Conservation (phyloP, 1,140 invertebrate species). For the Drosophila kikkawai region DNA sequence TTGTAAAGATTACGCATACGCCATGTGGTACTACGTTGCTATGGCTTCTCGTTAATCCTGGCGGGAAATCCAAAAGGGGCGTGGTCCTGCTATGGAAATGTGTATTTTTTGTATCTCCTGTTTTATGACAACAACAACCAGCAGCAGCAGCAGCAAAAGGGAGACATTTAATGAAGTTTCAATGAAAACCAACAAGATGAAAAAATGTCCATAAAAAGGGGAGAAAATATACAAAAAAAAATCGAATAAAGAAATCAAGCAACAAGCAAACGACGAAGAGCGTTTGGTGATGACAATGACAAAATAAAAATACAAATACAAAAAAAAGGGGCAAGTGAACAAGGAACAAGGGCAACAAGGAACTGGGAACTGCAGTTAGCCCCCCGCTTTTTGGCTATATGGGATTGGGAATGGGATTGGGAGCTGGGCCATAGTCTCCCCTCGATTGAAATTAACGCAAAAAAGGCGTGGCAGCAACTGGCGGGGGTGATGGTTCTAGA, state of each 20-base stretch:
- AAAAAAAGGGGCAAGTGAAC: neutral
- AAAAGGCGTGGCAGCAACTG: constrained; percentile 68
- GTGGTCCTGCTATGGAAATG: constrained; percentile 41
- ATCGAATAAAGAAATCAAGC: constrained; percentile 69
- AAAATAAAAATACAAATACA: constrained; percentile 44
- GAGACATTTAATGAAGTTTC: constrained; percentile 72
- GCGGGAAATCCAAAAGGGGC: constrained; percentile 33
- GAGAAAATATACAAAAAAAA: constrained; percentile 39
- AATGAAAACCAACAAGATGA: constrained; percentile 59
- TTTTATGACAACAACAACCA: constrained; percentile 55
- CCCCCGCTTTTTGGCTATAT: constrained; percentile 10
- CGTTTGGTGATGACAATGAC: constrained; percentile 49
- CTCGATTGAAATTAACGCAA: constrained; percentile 79
- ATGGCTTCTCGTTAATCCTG: constrained; percentile 4
- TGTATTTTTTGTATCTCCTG: constrained; percentile 8
- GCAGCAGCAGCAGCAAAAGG: constrained; percentile 17
- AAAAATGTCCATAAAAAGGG: constrained; percentile 27
- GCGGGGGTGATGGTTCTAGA: neutral
- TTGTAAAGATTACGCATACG: constrained; percentile 49
- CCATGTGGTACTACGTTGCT: constrained; percentile 13
- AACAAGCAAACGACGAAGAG: constrained; percentile 34
- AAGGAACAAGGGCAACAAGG: neutral
- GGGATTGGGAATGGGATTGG: neutral
- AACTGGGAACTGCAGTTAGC: constrained; percentile 30
- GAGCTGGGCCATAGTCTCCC: constrained; percentile 1